These are phyloP conservation scores for Meteorus colon DNA, from an alignment of 2,888 invertebrate genomes.

Conservation along the genomic window DNA sequence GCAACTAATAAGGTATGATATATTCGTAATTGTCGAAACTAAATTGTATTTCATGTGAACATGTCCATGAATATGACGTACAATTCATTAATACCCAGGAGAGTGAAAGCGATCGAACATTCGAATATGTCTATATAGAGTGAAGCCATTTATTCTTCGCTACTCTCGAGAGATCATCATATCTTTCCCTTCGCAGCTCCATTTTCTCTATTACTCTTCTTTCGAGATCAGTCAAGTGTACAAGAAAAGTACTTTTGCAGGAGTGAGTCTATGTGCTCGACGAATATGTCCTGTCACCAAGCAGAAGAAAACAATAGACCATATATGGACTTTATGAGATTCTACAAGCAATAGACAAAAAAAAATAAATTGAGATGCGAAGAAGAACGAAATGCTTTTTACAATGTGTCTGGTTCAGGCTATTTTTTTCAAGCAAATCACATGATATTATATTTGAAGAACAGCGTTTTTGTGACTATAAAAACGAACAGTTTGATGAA, in stretches of 20 bases:
- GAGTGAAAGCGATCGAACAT: slow-evolving; percentile 29
- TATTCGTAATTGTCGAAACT: too few species aligned
- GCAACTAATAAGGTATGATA: background rate
- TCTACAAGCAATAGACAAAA: background rate
- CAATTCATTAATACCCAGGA: slow-evolving; percentile 15
- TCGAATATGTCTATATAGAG: slow-evolving; percentile 17
- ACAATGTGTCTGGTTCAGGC: background rate
- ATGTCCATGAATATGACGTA: background rate
- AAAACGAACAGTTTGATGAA: too few species aligned
- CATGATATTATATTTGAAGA: too few species aligned
- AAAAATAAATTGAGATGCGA: background rate
- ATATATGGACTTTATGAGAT: slow-evolving; percentile 42
- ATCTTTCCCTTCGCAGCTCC: slow-evolving; percentile 3
- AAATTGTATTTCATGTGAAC: background rate
- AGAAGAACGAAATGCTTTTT: background rate
- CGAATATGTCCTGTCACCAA: slow-evolving; percentile 58
- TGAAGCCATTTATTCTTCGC: slow-evolving; percentile 17
- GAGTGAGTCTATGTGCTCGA: slow-evolving; percentile 47
- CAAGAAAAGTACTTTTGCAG: slow-evolving; percentile 42
- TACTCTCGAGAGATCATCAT: slow-evolving; percentile 8
- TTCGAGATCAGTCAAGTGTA: slow-evolving; percentile 46
- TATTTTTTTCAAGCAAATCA: too few species aligned
- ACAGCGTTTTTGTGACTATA: too few species aligned
- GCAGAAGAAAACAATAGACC: slow-evolving; percentile 63
- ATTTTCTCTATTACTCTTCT: slow-evolving; percentile 46